phyloP scores from a whole-genome alignment of 2,888 invertebrate species.

The Brenthis daphne region DNA sequence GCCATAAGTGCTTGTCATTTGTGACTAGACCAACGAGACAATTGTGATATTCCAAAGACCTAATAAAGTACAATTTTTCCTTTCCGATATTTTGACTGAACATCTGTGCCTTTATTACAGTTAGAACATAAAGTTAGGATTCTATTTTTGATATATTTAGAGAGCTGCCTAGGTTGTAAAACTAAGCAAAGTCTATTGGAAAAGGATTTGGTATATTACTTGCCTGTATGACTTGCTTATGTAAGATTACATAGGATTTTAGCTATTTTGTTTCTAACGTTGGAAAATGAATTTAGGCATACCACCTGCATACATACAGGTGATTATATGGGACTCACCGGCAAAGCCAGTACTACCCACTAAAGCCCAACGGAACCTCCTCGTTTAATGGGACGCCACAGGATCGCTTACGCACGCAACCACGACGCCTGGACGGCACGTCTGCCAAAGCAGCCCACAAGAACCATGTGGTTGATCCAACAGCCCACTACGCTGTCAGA shows the following conservation, averaged over 20 bases:
- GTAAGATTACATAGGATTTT: neutral
- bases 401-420: no score
- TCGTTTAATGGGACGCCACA: no score
- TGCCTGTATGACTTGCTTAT: neutral
- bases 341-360: no score
- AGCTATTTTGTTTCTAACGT: conserved; percentile 1
- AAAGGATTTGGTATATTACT: neutral
- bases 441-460: no score
- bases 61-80: neutral
- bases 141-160: conserved; percentile 2
- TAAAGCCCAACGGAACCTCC: no score
- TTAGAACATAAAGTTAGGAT: conserved; percentile 4
- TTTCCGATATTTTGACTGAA: neutral
- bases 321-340: no score
- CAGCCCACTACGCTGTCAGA: no score
- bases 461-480: no score
- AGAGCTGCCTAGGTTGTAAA: neutral
- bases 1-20: no score
- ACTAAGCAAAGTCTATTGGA: conserved; percentile 1
- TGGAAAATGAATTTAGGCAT: neutral
- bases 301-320: no score
- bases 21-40: no score
- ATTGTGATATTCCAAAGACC: neutral
- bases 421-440: no score
- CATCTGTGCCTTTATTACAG: neutral